Conservation (phyloP, 2,113 vertebrate species). For the Phylloscopus trochiloides region DNA sequence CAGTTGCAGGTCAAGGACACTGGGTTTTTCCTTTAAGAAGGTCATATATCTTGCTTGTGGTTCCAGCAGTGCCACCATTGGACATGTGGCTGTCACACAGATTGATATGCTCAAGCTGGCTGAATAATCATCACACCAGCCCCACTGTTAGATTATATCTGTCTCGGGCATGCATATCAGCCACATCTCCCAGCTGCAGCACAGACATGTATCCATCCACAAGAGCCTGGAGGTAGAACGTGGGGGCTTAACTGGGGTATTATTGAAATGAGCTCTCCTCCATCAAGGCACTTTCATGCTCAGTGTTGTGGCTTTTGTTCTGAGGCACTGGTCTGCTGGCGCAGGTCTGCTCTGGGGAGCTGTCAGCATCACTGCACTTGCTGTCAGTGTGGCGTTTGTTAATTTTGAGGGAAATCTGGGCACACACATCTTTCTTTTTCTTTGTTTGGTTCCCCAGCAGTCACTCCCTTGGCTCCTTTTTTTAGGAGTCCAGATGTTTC, state of each 20-base stretch:
- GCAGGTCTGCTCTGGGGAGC: not conserved
- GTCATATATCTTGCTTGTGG: not conserved
- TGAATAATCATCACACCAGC: not conserved
- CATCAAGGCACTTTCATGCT: not conserved
- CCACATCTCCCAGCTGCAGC: not conserved
- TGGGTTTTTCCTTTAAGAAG: not conserved
- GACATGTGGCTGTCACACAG: not conserved
- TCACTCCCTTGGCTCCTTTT: not conserved
- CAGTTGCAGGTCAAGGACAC: not conserved
- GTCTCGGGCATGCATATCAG: not conserved
- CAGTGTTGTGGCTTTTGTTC: not conserved
- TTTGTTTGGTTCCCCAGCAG: not conserved
- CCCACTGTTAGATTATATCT: not conserved
- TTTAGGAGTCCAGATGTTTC: conserved; percentile 41
- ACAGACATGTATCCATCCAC: not conserved
- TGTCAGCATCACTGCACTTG: not conserved
- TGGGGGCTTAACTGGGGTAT: not conserved
- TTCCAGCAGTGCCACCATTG: not conserved
- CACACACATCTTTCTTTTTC: not conserved
- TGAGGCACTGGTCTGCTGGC: not conserved
- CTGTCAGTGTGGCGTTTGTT: not conserved
- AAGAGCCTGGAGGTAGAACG: not conserved
- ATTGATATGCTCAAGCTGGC: not conserved
- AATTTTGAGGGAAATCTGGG: not conserved
- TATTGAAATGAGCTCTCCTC: not conserved